These are phyloP conservation scores for Nyctibius bracteatus DNA, from an alignment of 2,113 vertebrate genomes.

Conservation along the genomic window DNA sequence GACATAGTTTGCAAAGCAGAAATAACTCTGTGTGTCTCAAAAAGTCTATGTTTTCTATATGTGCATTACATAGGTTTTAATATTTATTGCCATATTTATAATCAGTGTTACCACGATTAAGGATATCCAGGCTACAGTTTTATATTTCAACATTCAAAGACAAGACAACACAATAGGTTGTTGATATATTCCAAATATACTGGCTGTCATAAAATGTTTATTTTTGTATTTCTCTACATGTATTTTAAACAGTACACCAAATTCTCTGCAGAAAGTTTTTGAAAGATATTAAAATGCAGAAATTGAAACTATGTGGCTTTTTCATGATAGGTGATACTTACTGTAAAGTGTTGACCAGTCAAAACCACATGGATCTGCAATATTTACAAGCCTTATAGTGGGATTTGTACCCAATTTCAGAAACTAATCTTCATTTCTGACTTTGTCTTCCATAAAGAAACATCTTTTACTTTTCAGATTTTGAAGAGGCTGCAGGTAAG, in stretches of 20 bases:
- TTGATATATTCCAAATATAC: background rate
- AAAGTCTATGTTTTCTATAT: background rate
- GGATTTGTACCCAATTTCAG: background rate
- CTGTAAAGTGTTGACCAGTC: background rate
- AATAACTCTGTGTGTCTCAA: background rate
- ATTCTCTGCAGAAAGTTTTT: background rate
- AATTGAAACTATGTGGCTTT: background rate
- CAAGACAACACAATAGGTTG: background rate
- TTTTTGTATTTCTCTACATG: background rate
- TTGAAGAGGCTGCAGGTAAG: background rate
- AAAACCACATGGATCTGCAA: background rate
- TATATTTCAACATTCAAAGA: background rate
- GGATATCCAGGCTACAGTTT: background rate
- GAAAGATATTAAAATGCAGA: background rate
- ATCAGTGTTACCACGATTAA: background rate
- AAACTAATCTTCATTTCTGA: background rate
- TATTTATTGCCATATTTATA: background rate
- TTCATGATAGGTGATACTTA: background rate
- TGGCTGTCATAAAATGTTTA: background rate
- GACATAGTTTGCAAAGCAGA: background rate
- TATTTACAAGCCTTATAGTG: background rate
- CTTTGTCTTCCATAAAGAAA: background rate
- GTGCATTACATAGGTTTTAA: background rate
- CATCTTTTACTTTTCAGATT: background rate
- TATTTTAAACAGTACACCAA: background rate